Conservation (phyloP, 2,113 vertebrate genomes). For the Micronycteris hirsuta region DNA sequence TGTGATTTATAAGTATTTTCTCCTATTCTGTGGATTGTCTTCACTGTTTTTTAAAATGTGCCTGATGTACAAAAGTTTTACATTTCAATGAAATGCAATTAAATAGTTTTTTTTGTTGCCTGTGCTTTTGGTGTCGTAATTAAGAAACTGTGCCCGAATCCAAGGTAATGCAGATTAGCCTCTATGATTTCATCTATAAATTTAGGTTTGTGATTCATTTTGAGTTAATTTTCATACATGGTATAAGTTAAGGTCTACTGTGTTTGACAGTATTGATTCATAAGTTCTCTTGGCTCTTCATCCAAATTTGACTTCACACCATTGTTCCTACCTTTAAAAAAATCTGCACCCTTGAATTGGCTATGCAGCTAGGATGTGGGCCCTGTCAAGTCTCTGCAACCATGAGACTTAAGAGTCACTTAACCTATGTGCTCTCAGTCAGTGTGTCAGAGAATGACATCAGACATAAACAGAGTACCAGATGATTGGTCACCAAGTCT, state of each 20-base stretch:
- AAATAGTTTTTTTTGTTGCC: not conserved
- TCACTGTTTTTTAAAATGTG: not conserved
- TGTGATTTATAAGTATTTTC: not conserved
- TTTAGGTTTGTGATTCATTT: not conserved
- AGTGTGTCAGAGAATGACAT: not conserved
- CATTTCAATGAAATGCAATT: not conserved
- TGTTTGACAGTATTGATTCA: not conserved
- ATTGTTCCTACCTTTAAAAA: not conserved
- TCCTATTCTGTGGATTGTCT: not conserved
- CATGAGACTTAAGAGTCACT: not conserved
- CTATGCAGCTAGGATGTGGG: not conserved
- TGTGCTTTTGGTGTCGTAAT: not conserved
- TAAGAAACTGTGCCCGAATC: not conserved
- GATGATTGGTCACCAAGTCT: not conserved
- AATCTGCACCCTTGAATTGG: not conserved
- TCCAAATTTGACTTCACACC: not conserved
- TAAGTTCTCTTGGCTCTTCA: not conserved
- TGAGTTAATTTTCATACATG: slow-evolving; percentile 1
- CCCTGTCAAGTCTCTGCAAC: not conserved
- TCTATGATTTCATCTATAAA: not conserved
- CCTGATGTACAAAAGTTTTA: not conserved
- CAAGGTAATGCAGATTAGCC: not conserved
- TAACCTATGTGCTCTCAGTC: not conserved
- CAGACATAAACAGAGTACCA: not conserved
- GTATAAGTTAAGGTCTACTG: not conserved